Evolutionary conservation across 2,797 vertebrate species (phyloP), one percentile per base, ranked within the genome.

Genomic region (Myioborus melanocephalus): DNA sequence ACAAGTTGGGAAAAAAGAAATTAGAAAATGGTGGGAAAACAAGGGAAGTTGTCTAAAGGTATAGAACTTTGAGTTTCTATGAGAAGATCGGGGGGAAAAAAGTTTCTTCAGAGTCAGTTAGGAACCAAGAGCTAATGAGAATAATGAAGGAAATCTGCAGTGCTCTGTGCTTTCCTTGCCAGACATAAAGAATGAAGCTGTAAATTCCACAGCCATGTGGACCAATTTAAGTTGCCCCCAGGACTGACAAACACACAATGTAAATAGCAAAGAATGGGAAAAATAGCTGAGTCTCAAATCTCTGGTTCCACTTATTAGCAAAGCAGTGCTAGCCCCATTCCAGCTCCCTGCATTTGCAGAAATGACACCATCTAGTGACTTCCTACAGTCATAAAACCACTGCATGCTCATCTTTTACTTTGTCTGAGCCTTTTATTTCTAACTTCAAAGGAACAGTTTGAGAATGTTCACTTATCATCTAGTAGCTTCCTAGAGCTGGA

Each of bases 301-400:
- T 69, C 8, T 4, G 21, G 32, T 56, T 91, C 34, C 15, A 47
- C 61, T 83, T 61, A 63, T 3, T 8, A 91, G 50, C 55, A 69
- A 80, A 65, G 21, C 66, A 79, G 21, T 10, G 34, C 30, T 52
- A 78, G 14, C 20, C 17, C 11, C 7, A 44, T 41, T n/a, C 24
- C 41, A 70, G 53, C 12, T 72, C 65, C 35, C 47, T 47, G 55
- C 39, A 52, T 28, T 12, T 84, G 71, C 32, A 93, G 71, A 39
- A 87, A 89, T 9, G 21, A 52, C 94, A 87, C 91, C 94, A 95
- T 20, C 96, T 95, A 93, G 75, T 83, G 96, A 87, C 64, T 35
- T 71, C 44, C 44, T 27, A 44, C 27, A 87, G 37, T 39, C 64
- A 83, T 18, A 26, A 80, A 69, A 14, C 27, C 28, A n/a, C 4